Percentiles rank a stretch among this genome's conserved stretches.
Conservation (phyloP, 2,113 vertebrate species). For the Alligator mississippiensis region DNA sequence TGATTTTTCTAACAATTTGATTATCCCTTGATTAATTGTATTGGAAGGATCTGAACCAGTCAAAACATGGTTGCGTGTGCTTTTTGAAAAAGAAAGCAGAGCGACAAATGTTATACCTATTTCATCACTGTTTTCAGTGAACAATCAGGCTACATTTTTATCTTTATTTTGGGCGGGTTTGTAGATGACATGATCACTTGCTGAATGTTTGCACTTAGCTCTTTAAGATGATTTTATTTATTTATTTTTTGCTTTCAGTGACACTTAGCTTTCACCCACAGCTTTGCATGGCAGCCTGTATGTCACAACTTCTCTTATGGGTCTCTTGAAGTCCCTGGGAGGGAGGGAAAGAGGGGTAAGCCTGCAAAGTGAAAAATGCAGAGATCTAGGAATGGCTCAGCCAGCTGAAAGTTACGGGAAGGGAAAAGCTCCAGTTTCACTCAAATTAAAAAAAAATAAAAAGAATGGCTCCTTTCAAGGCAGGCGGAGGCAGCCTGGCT, state of each 20-base stretch:
- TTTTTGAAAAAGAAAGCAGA: not conserved
- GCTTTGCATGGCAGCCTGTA: slow-evolving; percentile 12
- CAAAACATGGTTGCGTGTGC: not conserved
- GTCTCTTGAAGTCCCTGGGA: slow-evolving; percentile 41
- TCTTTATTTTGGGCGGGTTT: not conserved
- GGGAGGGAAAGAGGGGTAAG: slow-evolving; percentile 42
- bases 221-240: slow-evolving; percentile 1
- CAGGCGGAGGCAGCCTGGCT: slow-evolving; percentile 68
- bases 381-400: slow-evolving; percentile 66
- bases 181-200: not conserved
- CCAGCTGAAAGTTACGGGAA: slow-evolving; percentile 75
- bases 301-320: slow-evolving; percentile 67
- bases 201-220: not conserved
- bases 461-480: slow-evolving; percentile 78
- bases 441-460: slow-evolving; percentile 20
- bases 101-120: not conserved
- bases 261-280: slow-evolving; percentile 24
- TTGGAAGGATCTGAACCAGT: not conserved
- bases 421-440: slow-evolving; percentile 77
- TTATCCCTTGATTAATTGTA: slow-evolving; percentile 21
- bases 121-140: not conserved
- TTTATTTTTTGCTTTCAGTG: slow-evolving; percentile 14
- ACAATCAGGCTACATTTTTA: not conserved
- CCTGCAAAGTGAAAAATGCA: slow-evolving; percentile 65
- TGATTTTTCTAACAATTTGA: slow-evolving; percentile 30